Evolutionary conservation across 2,888 invertebrate genomes (phyloP), one percentile per base, ranked within the genome.

Genomic region (Melanargia galathea): DNA sequence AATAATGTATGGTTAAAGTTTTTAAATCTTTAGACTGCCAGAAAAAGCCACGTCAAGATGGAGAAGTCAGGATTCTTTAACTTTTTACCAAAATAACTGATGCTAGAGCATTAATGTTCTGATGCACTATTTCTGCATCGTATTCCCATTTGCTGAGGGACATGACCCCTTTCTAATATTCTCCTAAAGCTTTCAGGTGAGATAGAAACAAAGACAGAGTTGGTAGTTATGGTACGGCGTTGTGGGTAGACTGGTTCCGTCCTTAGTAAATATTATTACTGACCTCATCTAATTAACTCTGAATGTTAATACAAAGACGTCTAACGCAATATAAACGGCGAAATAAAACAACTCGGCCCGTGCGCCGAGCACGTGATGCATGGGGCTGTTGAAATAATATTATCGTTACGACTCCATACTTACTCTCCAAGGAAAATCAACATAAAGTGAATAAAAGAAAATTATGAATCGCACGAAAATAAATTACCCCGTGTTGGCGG

Each of bases 361-460:
- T 68, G 70, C 77, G 75, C 77, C 77, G 74, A 81, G 76, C 79
- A 75, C 69, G 70, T 87, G 88, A 90, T 80, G 85, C 86, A 90
- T 86, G 87, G 89, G 86, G 82, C 83, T 80, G 87, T 84, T 83
- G 89, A 87, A 90, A 91, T 91, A 91, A 91, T 91, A 91, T 91
- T 91, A 91, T 90, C 89, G 87, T 90, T 87, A 82, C 89, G 80
- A 85, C 86, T 86, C 86, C 85, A 82, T 84, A 88, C 89, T 86
- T 85, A 87, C 76, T 78, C 85, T 88, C 87, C 75, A 85, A 86
- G 85, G 86, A 90, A 88, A 91, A 91, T 91, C 91, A 91, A 91
- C 91, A 91, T 91, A 91, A 91, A 91, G 90, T 91, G 91, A 90
- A 91, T 91, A 91, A 90, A 91, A 90, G 90, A 91, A 91, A 91